Evolutionary conservation across 2,113 vertebrate genomes (phyloP), one percentile per base, ranked within the genome.

Genomic region (Hippoglossus stenolepis): DNA sequence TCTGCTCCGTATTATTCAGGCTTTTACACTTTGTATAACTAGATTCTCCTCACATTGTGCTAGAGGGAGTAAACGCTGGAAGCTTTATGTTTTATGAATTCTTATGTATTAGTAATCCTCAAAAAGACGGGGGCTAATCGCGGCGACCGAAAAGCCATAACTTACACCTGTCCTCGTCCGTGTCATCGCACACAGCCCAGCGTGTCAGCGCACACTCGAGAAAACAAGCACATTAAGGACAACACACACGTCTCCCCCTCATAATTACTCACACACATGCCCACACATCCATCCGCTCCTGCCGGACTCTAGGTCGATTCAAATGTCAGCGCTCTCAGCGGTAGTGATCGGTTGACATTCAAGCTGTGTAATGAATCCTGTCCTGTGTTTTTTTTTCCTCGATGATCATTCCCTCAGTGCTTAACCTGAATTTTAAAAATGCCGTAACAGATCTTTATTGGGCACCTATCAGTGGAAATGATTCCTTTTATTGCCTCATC

Each of bases 311-410:
- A 45, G 57, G 67, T 78, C 51, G 54, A 73, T 87, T 78, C 63
- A 54, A 82, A 85, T 85, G 81, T 80, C 38, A 83, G 35, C 5
- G 43, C 65, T 65, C 72, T 89, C 85, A 72, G 14, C 56, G 24
- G 35, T 69, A 38, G 38, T 75, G 70, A 87, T 87, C 0, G 13
- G 70, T 61, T 89, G 85, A 88, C 82, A 89, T 89, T 90, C 85
- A 81, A 58, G 49, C 45, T 6, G 3, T 77, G 63, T 70, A 82
- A 87, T 87, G 45, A 75, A 72, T 83, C 71, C 38, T 75, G 38
- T 73, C 26, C 0, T 40, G 60, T 38, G 31, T 35, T 38, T 40
- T 38, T 35, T 12, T 63, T 13, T 0, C 4, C 38, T 38, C 59
- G 13, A 31, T 71, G 47, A 79, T 47, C 51, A 68, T 69, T 64